These are phyloP conservation scores for Echinops telfairi DNA, from an alignment of 2,113 vertebrate species.

Conservation along the genomic window DNA sequence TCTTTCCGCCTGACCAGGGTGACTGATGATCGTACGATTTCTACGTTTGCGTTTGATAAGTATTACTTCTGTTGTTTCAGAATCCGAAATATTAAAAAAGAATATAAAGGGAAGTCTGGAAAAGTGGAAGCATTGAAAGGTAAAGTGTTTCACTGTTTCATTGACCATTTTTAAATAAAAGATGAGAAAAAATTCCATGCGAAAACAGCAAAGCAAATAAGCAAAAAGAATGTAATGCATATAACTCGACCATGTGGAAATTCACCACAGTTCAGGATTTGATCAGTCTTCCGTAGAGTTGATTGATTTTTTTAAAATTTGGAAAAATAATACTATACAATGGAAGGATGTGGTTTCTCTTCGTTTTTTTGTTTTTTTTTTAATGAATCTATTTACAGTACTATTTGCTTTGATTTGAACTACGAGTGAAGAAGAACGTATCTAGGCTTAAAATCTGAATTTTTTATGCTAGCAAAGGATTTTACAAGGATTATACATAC, in stretches of 20 bases:
- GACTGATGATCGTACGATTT: background rate
- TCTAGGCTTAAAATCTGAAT: background rate
- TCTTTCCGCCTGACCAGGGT: too few relatives aligned
- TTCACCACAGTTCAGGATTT: background rate
- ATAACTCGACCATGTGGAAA: background rate
- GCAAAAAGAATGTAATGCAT: background rate
- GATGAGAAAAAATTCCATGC: background rate
- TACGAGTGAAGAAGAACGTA: background rate
- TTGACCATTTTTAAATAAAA: background rate
- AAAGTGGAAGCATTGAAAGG: conserved; percentile 93
- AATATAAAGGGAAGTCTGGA: conserved; percentile 89
- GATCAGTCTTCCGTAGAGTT: conserved; percentile 17
- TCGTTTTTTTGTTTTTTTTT: background rate
- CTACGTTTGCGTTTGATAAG: background rate
- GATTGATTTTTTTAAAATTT: background rate
- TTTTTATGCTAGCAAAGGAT: background rate
- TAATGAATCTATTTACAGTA: background rate
- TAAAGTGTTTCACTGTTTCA: conserved; percentile 69
- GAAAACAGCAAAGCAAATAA: background rate
- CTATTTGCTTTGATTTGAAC: conserved; percentile 16
- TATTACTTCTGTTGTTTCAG: conserved; percentile 82
- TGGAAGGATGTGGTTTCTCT: background rate
- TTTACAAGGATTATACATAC: background rate
- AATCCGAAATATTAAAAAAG: conserved; percentile 92
- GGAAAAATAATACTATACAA: background rate